A percentile compares a stretch with the other conserved stretches of the same genome.
Evolutionary conservation across 2,113 vertebrate species (phyloP).

Genomic region (Tetraodon nigroviridis): DNA sequence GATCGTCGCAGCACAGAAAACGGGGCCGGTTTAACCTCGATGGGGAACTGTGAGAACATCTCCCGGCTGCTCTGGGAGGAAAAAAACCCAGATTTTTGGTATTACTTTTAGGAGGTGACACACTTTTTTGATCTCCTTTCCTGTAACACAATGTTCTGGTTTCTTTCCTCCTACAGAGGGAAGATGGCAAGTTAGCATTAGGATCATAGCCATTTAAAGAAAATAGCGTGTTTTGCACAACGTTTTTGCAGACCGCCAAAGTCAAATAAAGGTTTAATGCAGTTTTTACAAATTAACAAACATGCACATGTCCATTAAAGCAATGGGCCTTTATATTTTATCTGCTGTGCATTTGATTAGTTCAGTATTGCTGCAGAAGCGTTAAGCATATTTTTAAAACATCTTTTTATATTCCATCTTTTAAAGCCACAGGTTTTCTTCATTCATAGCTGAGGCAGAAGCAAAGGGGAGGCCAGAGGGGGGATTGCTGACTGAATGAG

Average conservation of each 20-base stretch:
- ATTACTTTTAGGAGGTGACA: not conserved
- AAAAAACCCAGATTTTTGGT: not conserved
- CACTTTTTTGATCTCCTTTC: not conserved
- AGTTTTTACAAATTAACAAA: not conserved
- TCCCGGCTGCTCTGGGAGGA: not conserved
- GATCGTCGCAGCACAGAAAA: not conserved
- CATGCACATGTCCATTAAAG: not conserved
- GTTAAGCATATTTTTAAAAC: no score
- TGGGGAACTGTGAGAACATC: no score
- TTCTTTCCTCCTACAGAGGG: no score
- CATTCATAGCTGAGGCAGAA: not conserved
- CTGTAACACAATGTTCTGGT: no score
- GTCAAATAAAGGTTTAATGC: not conserved
- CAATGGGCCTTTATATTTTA: no score
- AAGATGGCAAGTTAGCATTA: no score
- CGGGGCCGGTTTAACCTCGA: no score
- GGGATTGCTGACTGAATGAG: constrained; percentile 48
- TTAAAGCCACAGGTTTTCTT: constrained; percentile 15
- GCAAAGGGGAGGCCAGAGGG: constrained; percentile 36
- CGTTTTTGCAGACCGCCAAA: no score
- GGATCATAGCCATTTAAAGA: no score
- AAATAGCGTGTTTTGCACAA: no score
- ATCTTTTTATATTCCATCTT: not conserved
- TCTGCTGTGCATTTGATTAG: no score
- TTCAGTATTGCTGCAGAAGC: no score